Conservation (phyloP, 37 sponge, comb jelly and placozoan species). For the Corticium candelabrum region DNA sequence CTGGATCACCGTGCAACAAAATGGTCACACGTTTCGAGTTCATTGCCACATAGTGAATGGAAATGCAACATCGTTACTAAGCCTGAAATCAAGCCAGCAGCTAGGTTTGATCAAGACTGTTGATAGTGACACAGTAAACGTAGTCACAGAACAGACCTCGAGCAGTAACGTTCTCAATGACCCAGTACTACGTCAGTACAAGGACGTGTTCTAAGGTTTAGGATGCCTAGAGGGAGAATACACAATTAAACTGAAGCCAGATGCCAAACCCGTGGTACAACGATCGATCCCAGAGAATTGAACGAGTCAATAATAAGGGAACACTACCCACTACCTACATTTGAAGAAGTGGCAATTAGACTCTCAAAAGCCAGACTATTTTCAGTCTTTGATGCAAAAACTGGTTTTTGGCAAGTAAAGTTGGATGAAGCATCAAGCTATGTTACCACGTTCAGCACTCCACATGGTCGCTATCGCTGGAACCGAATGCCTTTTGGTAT, state of each 20-base stretch:
- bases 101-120: neutral
- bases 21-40: too few relatives aligned
- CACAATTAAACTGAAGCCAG: slow-evolving; percentile 14
- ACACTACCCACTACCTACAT: slow-evolving; percentile 51
- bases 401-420: slow-evolving; percentile 53
- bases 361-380: slow-evolving; percentile 39
- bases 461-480: slow-evolving; percentile 37
- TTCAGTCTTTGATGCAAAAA: slow-evolving; percentile 32
- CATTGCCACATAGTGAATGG: too few relatives aligned
- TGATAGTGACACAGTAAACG: neutral
- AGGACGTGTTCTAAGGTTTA: slow-evolving; percentile 10
- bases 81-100: neutral
- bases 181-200: neutral
- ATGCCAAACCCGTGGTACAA: slow-evolving; percentile 11
- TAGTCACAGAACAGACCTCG: too few relatives aligned
- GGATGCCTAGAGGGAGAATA: slow-evolving; percentile 28
- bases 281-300: slow-evolving; percentile 44
- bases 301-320: slow-evolving; percentile 40
- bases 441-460: slow-evolving; percentile 51
- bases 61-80: neutral
- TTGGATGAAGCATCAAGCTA: slow-evolving; percentile 33
- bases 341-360: slow-evolving; percentile 44
- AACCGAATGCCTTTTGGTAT: slow-evolving; percentile 54
- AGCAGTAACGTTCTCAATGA: too few relatives aligned
- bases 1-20: too few relatives aligned